These are phyloP conservation scores for Colinus virginianus DNA, from an alignment of 2,113 vertebrate species.

Conservation along the genomic window DNA sequence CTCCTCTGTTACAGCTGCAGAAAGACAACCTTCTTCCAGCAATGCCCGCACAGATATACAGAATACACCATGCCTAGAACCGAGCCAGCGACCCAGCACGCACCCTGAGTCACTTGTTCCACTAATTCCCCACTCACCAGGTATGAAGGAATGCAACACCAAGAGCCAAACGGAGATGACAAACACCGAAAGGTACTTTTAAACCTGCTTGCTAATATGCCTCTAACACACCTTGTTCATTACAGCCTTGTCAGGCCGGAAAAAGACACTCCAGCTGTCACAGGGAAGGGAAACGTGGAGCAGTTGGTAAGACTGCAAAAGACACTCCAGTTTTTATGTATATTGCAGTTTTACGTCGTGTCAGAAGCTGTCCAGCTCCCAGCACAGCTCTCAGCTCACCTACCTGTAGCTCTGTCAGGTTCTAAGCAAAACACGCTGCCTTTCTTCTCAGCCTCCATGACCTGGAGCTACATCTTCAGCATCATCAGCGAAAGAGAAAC, in stretches of 20 bases:
- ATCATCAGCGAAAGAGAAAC: not conserved
- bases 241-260: not conserved
- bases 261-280: not conserved
- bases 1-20: not conserved
- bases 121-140: not conserved
- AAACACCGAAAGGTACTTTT: not conserved
- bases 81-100: not conserved
- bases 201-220: not conserved
- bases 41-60: not conserved
- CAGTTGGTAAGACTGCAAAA: not conserved
- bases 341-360: not conserved
- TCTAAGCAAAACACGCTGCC: not conserved
- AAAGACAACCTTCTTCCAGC: not conserved
- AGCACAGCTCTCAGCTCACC: not conserved
- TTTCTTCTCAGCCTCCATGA: not conserved
- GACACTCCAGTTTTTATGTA: not conserved
- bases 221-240: not conserved
- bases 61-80: not conserved
- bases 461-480: not conserved
- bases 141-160: not conserved
- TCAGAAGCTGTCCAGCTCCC: not conserved
- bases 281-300: not conserved
- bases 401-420: not conserved
- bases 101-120: conserved; percentile 2
- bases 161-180: not conserved